Base-by-base conservation (phyloP, 2,797 vertebrate genomes). In the Choloepus didactylus region DNA sequence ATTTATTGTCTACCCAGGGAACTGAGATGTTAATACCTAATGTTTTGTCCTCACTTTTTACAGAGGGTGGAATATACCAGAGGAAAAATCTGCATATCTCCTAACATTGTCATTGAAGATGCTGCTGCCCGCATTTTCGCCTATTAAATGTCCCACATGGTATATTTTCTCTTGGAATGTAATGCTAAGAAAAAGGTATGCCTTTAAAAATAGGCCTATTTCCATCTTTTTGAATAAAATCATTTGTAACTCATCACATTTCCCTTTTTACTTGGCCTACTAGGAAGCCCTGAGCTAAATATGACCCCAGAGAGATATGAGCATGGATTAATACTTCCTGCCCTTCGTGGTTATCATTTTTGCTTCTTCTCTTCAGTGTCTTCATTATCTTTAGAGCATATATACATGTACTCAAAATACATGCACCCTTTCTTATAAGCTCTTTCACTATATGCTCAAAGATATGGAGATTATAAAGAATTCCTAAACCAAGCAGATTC, bases 401-500 rank as follows among this genome's bases (percentile, higher is more conserved):
- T 44, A 85, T 79, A 60, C 46, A 41, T 70, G 27, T 70, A 18
- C 14, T 86, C 21, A 59, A 56, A 86, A 69, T 46, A 76, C 44
- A 85, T 54, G 67, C 19, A 73, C 38, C 21, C 79, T 87, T 77
- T 77, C 29, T 66, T 44, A 69, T 96, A 92, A 70, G 2, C n/a
- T 70, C 54, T 64, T 38, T 83, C 80, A 79, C 29, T 59, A 38
- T n/a, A 23, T 19, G 56, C 9, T 35, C 38, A 82, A 75, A 94
- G 80, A 41, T 21, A 51, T 12, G 18, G 51, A 72, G 72, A 81
- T 82, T 14, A 51, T 46, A 69, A 80, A 89, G 85, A 31, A 9
- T 31, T 93, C 27, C 70, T 69, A 95, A 92, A 67, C 27, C 31
- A 93, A 91, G 73, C 35, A 81, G 21, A 77, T 92, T 59, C 54